Conservation (phyloP, 2,888 invertebrate genomes). For the Tenthredo notha region DNA sequence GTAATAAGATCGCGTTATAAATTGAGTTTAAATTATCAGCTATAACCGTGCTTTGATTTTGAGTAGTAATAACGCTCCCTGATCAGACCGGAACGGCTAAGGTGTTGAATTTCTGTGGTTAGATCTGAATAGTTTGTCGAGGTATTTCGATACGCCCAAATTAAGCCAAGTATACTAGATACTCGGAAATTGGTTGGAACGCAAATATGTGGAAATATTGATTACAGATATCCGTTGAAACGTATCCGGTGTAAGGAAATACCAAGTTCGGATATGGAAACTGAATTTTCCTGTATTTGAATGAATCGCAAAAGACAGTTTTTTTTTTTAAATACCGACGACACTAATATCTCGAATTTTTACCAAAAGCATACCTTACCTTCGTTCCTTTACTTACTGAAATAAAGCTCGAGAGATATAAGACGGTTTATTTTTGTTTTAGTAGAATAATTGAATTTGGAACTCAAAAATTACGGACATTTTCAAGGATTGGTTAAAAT, state of each 20-base stretch:
- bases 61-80: slow-evolving; percentile 2
- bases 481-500: not conserved
- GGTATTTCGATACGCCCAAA: not conserved
- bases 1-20: not conserved
- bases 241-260: not conserved
- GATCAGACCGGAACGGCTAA: not conserved
- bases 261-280: not conserved
- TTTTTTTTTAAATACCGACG: no score
- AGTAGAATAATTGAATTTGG: not conserved
- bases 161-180: not conserved
- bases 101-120: not conserved
- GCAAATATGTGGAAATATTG: not conserved
- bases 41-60: not conserved
- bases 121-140: not conserved
- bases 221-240: not conserved
- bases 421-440: not conserved
- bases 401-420: not conserved
- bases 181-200: not conserved
- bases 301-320: not conserved
- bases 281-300: not conserved
- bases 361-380: not conserved
- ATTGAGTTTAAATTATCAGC: not conserved
- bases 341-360: not conserved
- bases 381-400: not conserved
- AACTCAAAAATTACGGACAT: not conserved